Conservation (phyloP, 2,113 vertebrate species). For the Daboia siamensis region DNA sequence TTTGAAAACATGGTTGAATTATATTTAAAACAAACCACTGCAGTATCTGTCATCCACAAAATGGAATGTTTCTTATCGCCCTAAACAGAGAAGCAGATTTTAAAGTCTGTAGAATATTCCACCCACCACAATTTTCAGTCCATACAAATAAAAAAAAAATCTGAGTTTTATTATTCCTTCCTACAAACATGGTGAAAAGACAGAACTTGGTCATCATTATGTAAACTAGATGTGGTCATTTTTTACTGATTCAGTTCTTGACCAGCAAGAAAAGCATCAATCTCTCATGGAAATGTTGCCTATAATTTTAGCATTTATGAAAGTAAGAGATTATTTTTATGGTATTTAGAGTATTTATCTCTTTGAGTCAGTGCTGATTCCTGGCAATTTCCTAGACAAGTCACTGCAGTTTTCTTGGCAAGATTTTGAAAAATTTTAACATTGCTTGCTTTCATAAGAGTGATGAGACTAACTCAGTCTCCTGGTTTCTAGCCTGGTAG, state of each 20-base stretch:
- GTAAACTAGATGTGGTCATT: constrained; percentile 47
- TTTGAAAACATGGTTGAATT: not conserved
- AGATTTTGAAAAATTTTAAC: too few species aligned
- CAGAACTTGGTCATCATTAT: constrained; percentile 53
- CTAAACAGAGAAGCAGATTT: not conserved
- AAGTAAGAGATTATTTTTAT: constrained; percentile 35
- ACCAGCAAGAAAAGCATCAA: constrained; percentile 51
- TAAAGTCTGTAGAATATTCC: not conserved
- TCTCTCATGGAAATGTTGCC: constrained; percentile 59
- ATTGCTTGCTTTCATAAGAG: too few species aligned
- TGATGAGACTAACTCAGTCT: too few species aligned
- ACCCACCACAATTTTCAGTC: not conserved
- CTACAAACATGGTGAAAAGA: constrained; percentile 24
- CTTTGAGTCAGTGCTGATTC: too few species aligned
- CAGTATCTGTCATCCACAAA: not conserved
- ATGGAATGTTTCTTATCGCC: not conserved
- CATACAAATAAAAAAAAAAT: not conserved
- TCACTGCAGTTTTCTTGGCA: too few species aligned
- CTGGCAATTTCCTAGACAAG: too few species aligned
- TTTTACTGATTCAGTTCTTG: constrained; percentile 57
- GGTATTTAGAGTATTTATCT: constrained; percentile 32
- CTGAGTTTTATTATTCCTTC: constrained; percentile 24
- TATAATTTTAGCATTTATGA: constrained; percentile 55
- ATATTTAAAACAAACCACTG: not conserved
- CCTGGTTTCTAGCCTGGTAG: not conserved